Percentiles rank a stretch among this genome's conserved stretches.
Conservation (phyloP, 2,113 vertebrate genomes). For the Gymnorhina tibicen region DNA sequence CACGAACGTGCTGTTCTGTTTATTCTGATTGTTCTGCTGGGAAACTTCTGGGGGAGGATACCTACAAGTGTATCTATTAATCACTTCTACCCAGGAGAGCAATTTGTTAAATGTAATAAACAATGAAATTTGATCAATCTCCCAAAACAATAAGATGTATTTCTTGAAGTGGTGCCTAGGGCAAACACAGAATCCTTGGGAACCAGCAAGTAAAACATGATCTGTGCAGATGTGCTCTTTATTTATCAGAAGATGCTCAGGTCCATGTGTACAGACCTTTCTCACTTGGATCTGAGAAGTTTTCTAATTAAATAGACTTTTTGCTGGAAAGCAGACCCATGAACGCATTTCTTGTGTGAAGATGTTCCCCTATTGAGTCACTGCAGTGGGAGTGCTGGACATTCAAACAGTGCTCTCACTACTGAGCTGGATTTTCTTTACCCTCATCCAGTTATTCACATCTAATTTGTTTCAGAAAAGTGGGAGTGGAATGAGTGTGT, state of each 20-base stretch:
- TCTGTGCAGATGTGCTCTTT: background rate
- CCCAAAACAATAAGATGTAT: background rate
- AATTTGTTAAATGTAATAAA: constrained; percentile 5
- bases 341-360: background rate
- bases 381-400: background rate
- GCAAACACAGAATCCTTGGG: background rate
- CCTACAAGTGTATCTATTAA: background rate
- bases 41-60: background rate
- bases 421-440: background rate
- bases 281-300: background rate
- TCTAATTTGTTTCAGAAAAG: constrained; percentile 2
- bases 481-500: background rate
- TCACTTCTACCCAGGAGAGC: background rate
- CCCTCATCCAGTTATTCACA: background rate
- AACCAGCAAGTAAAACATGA: background rate
- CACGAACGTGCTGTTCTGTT: background rate
- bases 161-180: background rate
- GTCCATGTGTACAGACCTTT: background rate
- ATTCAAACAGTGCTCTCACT: background rate
- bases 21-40: background rate
- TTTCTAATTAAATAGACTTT: background rate
- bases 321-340: background rate
- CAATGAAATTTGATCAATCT: background rate
- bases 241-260: background rate
- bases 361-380: background rate